Evolutionary conservation across 2,113 vertebrate species (phyloP), one percentile per base, ranked within the genome.

Genomic region (Balaeniceps rex): DNA sequence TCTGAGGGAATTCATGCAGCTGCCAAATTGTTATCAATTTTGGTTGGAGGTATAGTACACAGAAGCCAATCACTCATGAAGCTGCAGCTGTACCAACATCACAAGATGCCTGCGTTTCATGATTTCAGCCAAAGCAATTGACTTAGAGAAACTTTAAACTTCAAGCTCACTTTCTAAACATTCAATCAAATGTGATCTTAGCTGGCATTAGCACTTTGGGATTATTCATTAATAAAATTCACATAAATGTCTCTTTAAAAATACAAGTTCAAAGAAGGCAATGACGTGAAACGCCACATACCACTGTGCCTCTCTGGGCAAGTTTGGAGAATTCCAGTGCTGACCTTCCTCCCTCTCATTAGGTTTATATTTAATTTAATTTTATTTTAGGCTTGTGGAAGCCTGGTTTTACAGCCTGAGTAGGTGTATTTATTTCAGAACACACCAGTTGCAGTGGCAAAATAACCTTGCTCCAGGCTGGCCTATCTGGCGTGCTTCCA

Each of bases 161-260:
- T 86, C 68, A 91, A 85, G 42, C 47, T 89, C 47, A 34, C 58
- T 94, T 94, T 95, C 84, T 70, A 74, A 95, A 85, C 19, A 38
- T 96, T 95, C 52, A 66, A 9, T 66, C 84, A 91, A 87, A 74
- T 42, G 21, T 2, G 29, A 87, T 77, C 46, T 74, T 77, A 91
- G 82, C 75, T 91, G 63, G 68, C n/a, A 89, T 94, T 87, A 80
- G 81, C 71, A 93, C 77, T 87, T 80, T 17, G 42, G 51, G 87
- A 88, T 97, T 95, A 95, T 64, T 93, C 84, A 96, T 97, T 96
- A 93, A 97, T 94, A 93, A 94, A 94, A 85, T 61, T 95, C 91
- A 85, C 40, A 87, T 47, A 95, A 75, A 95, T 49, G 34, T 71
- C 58, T 91, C 42, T 84, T 74, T 83, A 83, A 79, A 95, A 94